Evolutionary conservation across 2,113 vertebrate genomes (phyloP), one percentile per base, ranked within the genome.

Genomic region (Erythrolamprus reginae): DNA sequence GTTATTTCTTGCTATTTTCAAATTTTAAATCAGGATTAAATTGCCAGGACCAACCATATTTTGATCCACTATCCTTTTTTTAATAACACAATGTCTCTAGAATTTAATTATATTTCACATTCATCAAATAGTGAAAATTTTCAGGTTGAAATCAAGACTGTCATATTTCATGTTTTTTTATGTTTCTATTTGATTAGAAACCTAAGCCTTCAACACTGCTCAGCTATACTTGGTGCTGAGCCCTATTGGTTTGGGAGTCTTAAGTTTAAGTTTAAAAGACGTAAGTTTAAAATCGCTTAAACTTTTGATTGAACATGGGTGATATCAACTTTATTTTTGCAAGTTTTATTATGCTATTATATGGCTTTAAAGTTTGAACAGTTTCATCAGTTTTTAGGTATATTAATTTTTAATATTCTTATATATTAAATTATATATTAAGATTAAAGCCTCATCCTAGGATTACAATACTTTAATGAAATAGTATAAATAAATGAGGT

Each of bases 191-290:
- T 86, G 19, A 52, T 13, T 0, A 61, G 10, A 7, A 5, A 7
- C 42, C 82, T 15, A 38, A 5, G 45, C 0, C 0, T 42, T 9
- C 53, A 86, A 42, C 23, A 84, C 10, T 82, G 70, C 21, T 26
- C 4, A 19, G 33, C 33, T 77, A 38, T 38, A 77, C 15, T 77
- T 77, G 65, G 65, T 38, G 65, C 15, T 77, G 65, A 77, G 6
- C 15, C n/a, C 33, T 38, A 19, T 77, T 77, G 33, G 33, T 77
- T 77, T 77, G n/a, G 65, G 33, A 17, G 17, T 77, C n/a, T n/a
- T n/a, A n/a, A n/a, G n/a, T n/a, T n/a, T n/a, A n/a, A 77, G 33
- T 77, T n/a, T n/a, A n/a, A 33, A 77, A 77, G 65, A 38, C 4
- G 7, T n/a, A 65, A 65, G 33, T 33, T 19, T 77, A 38, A 38